Percentiles rank a stretch among this genome's conserved stretches.
Evolutionary conservation across 2,797 vertebrate species (phyloP).

Genomic region (Amniataba percoides): DNA sequence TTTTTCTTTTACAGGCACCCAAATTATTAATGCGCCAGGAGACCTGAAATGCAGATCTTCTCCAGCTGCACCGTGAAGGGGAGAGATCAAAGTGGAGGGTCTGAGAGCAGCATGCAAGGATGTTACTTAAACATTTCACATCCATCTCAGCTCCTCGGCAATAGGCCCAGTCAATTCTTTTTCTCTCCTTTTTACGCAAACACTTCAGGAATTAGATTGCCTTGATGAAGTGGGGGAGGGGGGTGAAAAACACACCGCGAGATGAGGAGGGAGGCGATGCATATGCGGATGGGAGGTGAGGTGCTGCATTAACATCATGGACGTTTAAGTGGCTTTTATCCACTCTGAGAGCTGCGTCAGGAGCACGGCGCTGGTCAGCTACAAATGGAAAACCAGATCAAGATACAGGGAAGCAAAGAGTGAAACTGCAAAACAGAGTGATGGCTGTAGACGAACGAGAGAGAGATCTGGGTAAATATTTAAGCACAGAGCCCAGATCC

Average conservation of each 20-base stretch:
- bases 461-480: conserved; percentile 60
- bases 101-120: conserved; percentile 33
- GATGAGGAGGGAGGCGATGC: neutral
- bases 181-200: neutral
- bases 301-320: conserved; percentile 51
- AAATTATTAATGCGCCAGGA: conserved; percentile 32
- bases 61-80: conserved; percentile 25
- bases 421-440: conserved; percentile 18
- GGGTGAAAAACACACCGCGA: conserved; percentile 10
- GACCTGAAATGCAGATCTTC: conserved; percentile 41
- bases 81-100: conserved; percentile 50
- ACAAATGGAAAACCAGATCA: conserved; percentile 60
- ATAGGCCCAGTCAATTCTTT: conserved; percentile 17
- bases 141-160: conserved; percentile 36
- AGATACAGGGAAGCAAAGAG: conserved; percentile 29
- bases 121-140: conserved; percentile 40
- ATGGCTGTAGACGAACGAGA: conserved; percentile 19
- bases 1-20: conserved; percentile 7
- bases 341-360: conserved; percentile 27
- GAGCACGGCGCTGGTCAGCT: conserved; percentile 9
- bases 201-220: conserved; percentile 12
- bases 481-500: conserved; percentile 11
- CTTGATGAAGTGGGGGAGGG: neutral
- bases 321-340: conserved; percentile 57
- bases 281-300: conserved; percentile 8